These are phyloP conservation scores for Blera fallax DNA, from an alignment of 2,888 invertebrate genomes.

Conservation along the genomic window DNA sequence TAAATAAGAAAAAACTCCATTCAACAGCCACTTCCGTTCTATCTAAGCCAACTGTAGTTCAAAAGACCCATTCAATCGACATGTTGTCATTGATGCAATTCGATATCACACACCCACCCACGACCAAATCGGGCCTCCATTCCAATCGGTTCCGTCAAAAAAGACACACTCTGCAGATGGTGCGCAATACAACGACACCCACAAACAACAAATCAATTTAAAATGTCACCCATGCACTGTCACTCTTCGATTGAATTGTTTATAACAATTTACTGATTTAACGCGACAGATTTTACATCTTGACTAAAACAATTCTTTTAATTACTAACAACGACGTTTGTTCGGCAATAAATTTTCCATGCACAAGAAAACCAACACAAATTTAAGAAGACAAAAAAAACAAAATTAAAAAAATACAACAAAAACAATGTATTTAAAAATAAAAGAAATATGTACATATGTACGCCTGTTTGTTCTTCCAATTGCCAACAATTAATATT, in stretches of 20 bases:
- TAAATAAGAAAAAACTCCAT: too few relatives aligned
- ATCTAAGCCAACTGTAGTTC: background rate
- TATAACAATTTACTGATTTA: background rate
- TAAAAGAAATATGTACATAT: too few relatives aligned
- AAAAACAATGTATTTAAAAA: too few relatives aligned
- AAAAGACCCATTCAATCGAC: background rate
- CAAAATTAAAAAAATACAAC: background rate
- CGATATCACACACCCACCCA: background rate
- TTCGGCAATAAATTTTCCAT: background rate
- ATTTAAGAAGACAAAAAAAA: background rate
- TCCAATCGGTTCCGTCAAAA: background rate
- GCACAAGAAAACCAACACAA: background rate
- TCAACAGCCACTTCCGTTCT: background rate
- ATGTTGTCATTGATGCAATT: background rate
- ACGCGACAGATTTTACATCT: background rate
- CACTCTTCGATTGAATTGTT: background rate
- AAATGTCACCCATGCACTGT: background rate
- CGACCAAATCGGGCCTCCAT: background rate
- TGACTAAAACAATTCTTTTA: background rate
- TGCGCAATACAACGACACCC: too few relatives aligned
- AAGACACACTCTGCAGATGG: background rate
- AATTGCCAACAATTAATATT: slow-evolving; percentile 66
- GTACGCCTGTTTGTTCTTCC: background rate
- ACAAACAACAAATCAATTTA: too few relatives aligned
- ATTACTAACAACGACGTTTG: background rate